Percentiles rank a stretch among this genome's conserved stretches.
Evolutionary conservation across 2,797 vertebrate species (phyloP).

Genomic region (Sebastes paucispinis): DNA sequence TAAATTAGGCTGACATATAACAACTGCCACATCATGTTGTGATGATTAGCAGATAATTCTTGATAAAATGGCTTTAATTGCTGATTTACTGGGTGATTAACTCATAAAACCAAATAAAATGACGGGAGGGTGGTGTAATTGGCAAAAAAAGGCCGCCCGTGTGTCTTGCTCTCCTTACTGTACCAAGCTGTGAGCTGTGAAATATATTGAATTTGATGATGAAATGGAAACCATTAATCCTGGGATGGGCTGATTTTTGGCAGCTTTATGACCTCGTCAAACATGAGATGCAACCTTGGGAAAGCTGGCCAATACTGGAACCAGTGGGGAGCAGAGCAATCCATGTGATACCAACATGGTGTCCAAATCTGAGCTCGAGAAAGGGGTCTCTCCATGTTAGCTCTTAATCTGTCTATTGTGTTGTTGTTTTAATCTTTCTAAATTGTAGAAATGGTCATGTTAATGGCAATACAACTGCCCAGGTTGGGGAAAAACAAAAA

Average conservation of each 20-base stretch:
- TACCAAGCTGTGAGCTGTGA: constrained; percentile 1
- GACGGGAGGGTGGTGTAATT: constrained; percentile 16
- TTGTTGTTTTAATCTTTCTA: background rate
- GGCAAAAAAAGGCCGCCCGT: constrained; percentile 2
- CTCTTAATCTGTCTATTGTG: background rate
- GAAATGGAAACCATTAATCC: constrained; percentile 15
- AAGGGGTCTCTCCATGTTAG: background rate
- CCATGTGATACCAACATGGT: constrained; percentile 1
- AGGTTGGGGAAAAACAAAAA: constrained; percentile 5
- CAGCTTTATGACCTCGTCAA: constrained; percentile 51
- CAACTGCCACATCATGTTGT: constrained; percentile 34
- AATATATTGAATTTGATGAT: constrained; percentile 4
- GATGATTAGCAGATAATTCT: constrained; percentile 52
- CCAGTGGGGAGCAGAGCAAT: constrained; percentile 19
- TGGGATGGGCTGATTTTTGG: constrained; percentile 23
- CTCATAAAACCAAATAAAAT: constrained; percentile 42
- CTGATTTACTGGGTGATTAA: constrained; percentile 67
- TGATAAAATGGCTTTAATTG: constrained; percentile 60
- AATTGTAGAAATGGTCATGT: background rate
- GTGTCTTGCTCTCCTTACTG: background rate
- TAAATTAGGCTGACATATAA: constrained; percentile 40
- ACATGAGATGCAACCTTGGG: constrained; percentile 30
- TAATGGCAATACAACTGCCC: background rate
- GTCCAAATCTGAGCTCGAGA: constrained; percentile 24
- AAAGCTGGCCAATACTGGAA: constrained; percentile 26